Base-by-base conservation (phyloP, 2,888 invertebrate genomes). In the Corythucha ciliata region DNA sequence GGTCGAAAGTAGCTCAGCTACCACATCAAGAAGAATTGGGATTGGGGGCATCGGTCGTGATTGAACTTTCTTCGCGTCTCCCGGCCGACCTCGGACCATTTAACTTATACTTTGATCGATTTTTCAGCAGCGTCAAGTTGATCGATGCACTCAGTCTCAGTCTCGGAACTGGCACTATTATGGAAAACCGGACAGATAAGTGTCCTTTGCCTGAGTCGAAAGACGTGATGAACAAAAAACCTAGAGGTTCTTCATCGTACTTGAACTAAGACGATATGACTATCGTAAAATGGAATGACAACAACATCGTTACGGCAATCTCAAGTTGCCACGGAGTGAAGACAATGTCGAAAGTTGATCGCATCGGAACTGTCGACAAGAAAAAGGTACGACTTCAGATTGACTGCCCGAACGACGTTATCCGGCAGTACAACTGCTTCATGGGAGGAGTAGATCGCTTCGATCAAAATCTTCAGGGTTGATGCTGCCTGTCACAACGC, bases 41-140 rank as follows among this genome's bases (percentile, higher is more conserved):
- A 6, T 14, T 37, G 16, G 46, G 46, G 14, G 46, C 46, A 33
- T 14, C 46, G 22, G 46, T 46, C 21, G 16, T 46, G 4, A 18
- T 46, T 5, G 7, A 37, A 4, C 16, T 42, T 5, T 14, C 6
- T 10, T 42, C 42, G 4, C 8, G 26, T 14, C 8, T 42, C 5
- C 42, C 24, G 25, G 6, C 6, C 6, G 24, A 22, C n/a, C 16
- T 42, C 5, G 42, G 25, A 26, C 42, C 42, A n/a, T 42, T 26
- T 18, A 42, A 42, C 27, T 25, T 42, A 5, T 42, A 42, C 20
- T 14, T 42, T 42, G 10, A 26, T 5, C 34, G 39, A 37, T 51
- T 51, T 18, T 51, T 51, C 29, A 51, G 36, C 20, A 32, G 51
- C 18, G 8, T 51, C 4, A 44, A 44, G 39, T 32, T 51, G 25